Evolutionary conservation across 2,888 invertebrate species (phyloP), one percentile per base, ranked within the genome.

Genomic region (Ornithoptera priamus): DNA sequence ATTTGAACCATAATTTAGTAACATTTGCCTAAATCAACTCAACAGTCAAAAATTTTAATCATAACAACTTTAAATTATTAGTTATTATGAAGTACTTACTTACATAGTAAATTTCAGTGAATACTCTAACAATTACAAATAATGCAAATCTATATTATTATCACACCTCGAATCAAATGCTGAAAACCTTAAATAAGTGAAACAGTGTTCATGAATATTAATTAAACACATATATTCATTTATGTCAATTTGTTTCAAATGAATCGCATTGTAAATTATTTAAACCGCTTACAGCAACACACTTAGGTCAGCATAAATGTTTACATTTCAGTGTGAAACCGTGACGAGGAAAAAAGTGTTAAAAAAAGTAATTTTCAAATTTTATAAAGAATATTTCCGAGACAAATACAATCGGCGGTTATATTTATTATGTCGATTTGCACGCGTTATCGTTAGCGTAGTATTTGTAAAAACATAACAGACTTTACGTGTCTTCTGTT

Each of bases 321-420:
- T 59, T 36, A 53, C 58, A 53, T 67, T 67, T 56, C 56, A 20
- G 60, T 42, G 46, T 58, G 57, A 62, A 69, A 62, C 36, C 57
- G 53, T 50, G 58, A 57, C 56, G 58, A 59, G 39, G 30, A 59
- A 66, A 69, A 64, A 65, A 56, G 53, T 68, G 65, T 71, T 67
- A 65, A 68, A 46, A 20, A 64, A 68, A 65, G 46, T 63, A 42
- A 42, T 58, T 65, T 68, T 56, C 64, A 70, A 59, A 62, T 68
- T 68, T 67, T 71, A 56, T 62, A 59, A 8, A 18, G 62, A 62
- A 65, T 68, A 62, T 68, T 68, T 62, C 10, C 4, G 39, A 62
- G 66, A 66, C 67, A 67, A 68, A 71, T 59, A 65, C 65, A 71
- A 65, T 71, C 59, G 50, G 42, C 65, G 53, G 59, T 68, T 62